A percentile compares a stretch with the other conserved stretches of the same genome.
Conservation (phyloP, 2,797 vertebrate species). For the Typhlichthys subterraneus region DNA sequence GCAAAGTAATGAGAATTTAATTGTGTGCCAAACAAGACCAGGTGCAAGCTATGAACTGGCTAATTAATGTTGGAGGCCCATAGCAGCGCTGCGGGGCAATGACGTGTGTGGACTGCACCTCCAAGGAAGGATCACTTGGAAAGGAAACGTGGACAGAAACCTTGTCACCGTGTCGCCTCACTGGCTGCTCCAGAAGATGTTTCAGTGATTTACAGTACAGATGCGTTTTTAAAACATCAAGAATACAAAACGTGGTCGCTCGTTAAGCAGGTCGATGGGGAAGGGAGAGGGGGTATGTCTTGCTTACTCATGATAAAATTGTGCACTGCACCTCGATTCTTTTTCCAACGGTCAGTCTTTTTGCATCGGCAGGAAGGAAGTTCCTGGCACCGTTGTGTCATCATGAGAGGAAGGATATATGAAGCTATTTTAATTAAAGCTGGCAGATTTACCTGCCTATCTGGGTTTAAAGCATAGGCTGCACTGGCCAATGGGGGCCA, state of each 20-base stretch:
- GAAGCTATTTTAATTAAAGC: conserved; percentile 78
- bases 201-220: conserved; percentile 28
- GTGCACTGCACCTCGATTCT: conserved; percentile 32
- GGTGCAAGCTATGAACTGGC: conserved; percentile 62
- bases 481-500: conserved; percentile 51
- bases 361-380: conserved; percentile 53
- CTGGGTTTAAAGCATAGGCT: conserved; percentile 63
- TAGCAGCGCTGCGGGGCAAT: conserved; percentile 69
- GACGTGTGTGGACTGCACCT: conserved; percentile 59
- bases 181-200: conserved; percentile 11
- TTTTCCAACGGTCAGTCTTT: conserved; percentile 45
- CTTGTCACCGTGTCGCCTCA: not conserved
- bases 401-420: conserved; percentile 52
- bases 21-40: conserved; percentile 37
- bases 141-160: conserved; percentile 39
- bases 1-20: conserved; percentile 37
- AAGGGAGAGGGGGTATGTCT: conserved; percentile 27
- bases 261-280: conserved; percentile 34
- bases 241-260: conserved; percentile 12
- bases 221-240: too few species aligned
- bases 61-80: conserved; percentile 69
- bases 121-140: conserved; percentile 60
- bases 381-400: conserved; percentile 64
- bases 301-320: conserved; percentile 58
- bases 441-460: conserved; percentile 74